phyloP scores from a whole-genome alignment of 2,113 vertebrate genomes.

The Eudyptes chrysolophus region DNA sequence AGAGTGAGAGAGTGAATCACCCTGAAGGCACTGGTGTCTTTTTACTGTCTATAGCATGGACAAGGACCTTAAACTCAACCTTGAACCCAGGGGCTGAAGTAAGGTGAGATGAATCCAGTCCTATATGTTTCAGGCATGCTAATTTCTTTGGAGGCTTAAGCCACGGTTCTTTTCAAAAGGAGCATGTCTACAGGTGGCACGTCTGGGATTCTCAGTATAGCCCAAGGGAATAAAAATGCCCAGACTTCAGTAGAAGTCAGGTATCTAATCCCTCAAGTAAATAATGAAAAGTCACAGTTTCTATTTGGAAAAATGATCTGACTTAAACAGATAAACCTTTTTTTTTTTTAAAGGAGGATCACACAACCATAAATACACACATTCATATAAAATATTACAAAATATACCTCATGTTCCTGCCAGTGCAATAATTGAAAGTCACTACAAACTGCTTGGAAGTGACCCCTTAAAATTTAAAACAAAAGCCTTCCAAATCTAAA shows the following conservation, averaged over 20 bases:
- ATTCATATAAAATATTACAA: background rate
- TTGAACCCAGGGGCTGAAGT: background rate
- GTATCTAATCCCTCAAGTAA: background rate
- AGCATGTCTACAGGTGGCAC: background rate
- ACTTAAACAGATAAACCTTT: background rate
- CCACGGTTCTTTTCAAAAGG: background rate
- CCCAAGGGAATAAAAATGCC: background rate
- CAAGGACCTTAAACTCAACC: background rate
- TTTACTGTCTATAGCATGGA: background rate
- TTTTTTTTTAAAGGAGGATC: background rate
- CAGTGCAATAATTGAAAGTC: background rate
- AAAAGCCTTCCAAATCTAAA: background rate
- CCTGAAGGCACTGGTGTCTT: background rate
- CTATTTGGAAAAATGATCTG: background rate
- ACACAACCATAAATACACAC: background rate
- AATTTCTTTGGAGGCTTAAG: background rate
- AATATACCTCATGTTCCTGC: background rate
- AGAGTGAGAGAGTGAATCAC: background rate
- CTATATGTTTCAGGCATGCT: background rate
- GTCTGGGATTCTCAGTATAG: background rate
- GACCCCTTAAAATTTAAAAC: background rate
- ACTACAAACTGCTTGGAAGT: background rate
- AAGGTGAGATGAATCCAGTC: background rate
- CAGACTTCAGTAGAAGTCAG: background rate
- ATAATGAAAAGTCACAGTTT: background rate